A percentile compares a stretch with the other conserved stretches of the same genome.
Conservation (phyloP, 2,888 invertebrate genomes). For the Meloe dianella region DNA sequence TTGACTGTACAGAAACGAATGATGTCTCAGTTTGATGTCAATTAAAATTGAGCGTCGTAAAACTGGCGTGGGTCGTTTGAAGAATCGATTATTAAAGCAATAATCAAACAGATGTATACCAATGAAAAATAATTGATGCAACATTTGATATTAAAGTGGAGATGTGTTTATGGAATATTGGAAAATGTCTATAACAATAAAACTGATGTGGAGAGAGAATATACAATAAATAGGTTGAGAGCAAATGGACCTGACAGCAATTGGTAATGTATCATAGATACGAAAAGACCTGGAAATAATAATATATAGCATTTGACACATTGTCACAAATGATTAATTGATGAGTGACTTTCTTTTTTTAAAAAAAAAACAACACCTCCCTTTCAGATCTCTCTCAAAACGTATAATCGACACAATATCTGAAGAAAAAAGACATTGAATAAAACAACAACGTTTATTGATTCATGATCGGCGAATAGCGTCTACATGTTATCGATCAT, state of each 20-base stretch:
- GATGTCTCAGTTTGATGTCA: too few species aligned
- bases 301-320: conserved; percentile 51
- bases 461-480: neutral
- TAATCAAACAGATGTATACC: too few species aligned
- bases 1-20: too few species aligned
- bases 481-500: neutral
- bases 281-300: conserved; percentile 49
- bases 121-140: neutral
- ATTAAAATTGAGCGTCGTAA: too few species aligned
- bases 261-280: conserved; percentile 48
- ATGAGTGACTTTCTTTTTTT: conserved; percentile 31
- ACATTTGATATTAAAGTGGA: neutral
- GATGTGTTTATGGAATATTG: neutral
- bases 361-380: conserved; percentile 22
- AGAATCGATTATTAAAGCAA: too few species aligned
- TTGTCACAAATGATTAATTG: conserved; percentile 51
- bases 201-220: neutral
- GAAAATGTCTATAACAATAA: conserved; percentile 35
- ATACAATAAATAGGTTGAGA: neutral
- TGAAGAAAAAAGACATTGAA: neutral
- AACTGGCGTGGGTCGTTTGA: neutral
- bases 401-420: neutral
- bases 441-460: conserved; percentile 9
- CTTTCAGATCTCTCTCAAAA: conserved; percentile 13
- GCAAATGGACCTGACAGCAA: conserved; percentile 47